These are phyloP conservation scores for Gallinago jamesoni DNA, from an alignment of 2,113 vertebrate genomes.

Conservation along the genomic window DNA sequence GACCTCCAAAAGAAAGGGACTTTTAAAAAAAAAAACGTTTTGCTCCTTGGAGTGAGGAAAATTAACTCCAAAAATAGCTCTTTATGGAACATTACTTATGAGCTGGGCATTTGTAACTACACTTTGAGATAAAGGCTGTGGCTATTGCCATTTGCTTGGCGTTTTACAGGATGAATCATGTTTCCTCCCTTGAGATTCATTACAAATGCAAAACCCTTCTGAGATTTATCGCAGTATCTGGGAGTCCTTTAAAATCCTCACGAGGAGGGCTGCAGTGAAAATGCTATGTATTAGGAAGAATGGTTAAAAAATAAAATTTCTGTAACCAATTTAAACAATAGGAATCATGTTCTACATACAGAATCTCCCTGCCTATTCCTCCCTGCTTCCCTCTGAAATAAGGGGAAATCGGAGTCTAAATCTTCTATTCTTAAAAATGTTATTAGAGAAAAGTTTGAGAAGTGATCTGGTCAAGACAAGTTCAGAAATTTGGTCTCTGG, in stretches of 20 bases:
- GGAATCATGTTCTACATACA: background rate
- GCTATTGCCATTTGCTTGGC: background rate
- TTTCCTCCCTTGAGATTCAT: background rate
- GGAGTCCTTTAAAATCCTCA: background rate
- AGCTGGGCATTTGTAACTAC: background rate
- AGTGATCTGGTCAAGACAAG: background rate
- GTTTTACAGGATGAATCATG: background rate
- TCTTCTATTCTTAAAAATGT: background rate
- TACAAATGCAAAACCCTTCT: background rate
- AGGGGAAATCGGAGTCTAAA: background rate
- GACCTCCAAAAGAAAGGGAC: background rate
- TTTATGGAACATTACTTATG: background rate
- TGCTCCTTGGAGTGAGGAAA: background rate
- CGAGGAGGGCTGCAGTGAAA: background rate
- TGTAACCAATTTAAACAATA: background rate
- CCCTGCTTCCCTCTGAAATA: background rate
- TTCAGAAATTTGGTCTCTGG: background rate
- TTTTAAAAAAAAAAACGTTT: background rate
- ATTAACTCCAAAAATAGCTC: background rate
- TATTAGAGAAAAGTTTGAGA: background rate
- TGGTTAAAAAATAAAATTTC: background rate
- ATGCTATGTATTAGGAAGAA: background rate
- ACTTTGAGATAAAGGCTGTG: background rate
- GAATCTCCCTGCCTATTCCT: background rate
- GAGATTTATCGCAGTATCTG: background rate